Base-by-base conservation (phyloP, 2,888 invertebrate genomes). In the Pristionchus arcanus region DNA sequence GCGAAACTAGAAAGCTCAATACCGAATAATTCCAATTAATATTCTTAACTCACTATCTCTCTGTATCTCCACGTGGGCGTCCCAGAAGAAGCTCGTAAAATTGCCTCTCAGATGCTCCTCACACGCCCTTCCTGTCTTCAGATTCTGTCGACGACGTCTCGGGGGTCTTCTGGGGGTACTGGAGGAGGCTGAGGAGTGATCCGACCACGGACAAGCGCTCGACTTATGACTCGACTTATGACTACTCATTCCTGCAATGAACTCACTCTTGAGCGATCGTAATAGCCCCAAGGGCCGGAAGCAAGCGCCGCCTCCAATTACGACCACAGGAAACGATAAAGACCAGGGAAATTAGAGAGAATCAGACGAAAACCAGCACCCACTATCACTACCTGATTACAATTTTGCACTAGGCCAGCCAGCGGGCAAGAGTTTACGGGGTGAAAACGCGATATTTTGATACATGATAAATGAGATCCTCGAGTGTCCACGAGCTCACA, bases 41-140 rank as follows among this genome's bases (percentile, higher is more conserved):
- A 42, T 5, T 42, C 42, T 42, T 9, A 42, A 42, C 42, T 42
- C 42, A 42, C 4, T 42, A 42, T 42, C n/a, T n/a, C n/a, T n/a
- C n/a, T n/a, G n/a, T n/a, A n/a, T 63, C 63, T 9, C 42, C 1
- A 53, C 49, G 28, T 81, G 81, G 7, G 59, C 55, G 59, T 84
- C 84, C 84, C 84, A 84, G 84, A 59, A 84, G 84, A 84, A 84
- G 59, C 31, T 31, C 9, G 84, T 84, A 37, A 84, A 84, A 34
- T 84, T 84, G 84, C 84, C 84, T 34, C 84, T 53, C 42, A 81
- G 25, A 28, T 25, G 49, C 11, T 42, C 42, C 49, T 11, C 7
- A 28, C 53, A 81, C 49, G 42, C 28, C 81, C 77, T 77, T 77
- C 77, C 71, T 71, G 3, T 13, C 59, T 59, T n/a, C n/a, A n/a